These are phyloP conservation scores for Drosophila busckii DNA, from an alignment of 1,140 invertebrate species.

Conservation along the genomic window DNA sequence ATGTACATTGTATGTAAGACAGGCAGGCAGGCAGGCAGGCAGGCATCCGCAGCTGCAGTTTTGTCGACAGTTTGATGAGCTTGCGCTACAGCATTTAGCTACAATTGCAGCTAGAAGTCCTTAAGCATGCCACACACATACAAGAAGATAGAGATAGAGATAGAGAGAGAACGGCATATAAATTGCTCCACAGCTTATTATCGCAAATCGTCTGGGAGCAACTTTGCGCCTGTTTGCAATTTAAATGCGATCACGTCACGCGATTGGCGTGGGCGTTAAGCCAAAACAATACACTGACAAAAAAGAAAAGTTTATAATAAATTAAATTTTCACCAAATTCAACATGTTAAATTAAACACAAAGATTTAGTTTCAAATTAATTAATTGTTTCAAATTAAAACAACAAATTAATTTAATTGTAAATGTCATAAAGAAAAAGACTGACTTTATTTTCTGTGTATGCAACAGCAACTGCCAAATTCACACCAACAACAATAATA, in stretches of 20 bases:
- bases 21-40: not conserved
- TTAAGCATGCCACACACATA: not conserved
- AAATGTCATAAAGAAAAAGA: no score
- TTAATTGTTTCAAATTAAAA: no score
- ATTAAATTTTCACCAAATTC: slow-evolving; percentile 41
- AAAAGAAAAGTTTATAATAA: no score
- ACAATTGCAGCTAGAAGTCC: not conserved
- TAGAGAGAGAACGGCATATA: slow-evolving; percentile 35
- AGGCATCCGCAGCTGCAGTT: slow-evolving; percentile 43
- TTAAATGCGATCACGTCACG: slow-evolving; percentile 52
- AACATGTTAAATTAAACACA: no score
- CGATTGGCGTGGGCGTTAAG: slow-evolving; percentile 22
- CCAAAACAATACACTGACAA: slow-evolving; percentile 28
- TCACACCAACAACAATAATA: no score
- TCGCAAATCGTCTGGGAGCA: slow-evolving; percentile 38
- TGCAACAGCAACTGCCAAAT: not conserved
- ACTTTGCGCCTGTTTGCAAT: slow-evolving; percentile 32
- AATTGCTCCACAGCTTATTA: slow-evolving; percentile 50
- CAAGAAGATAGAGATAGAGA: slow-evolving; percentile 22
- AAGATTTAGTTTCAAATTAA: no score
- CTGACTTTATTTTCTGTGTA: no score
- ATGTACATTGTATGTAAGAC: slow-evolving; percentile 10
- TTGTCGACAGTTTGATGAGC: slow-evolving; percentile 66
- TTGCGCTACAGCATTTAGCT: slow-evolving; percentile 42
- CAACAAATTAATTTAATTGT: no score